Evolutionary conservation across 1,140 invertebrate species (phyloP).

Genomic region (Phymorhynchus buccinoides): DNA sequence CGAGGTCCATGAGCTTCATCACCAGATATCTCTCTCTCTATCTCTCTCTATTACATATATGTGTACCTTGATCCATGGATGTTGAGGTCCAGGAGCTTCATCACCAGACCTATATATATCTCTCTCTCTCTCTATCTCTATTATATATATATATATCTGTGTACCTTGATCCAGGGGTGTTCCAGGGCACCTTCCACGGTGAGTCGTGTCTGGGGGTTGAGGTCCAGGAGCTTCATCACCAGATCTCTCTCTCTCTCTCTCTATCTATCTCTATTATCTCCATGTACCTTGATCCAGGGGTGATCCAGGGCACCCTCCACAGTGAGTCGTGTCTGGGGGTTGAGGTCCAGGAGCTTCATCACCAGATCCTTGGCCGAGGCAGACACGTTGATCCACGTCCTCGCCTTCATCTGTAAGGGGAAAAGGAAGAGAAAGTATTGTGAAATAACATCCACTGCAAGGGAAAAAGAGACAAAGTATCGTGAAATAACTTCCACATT

Average conservation of each 20-base stretch:
- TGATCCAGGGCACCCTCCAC: slow-evolving; percentile 90
- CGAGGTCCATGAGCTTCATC: slow-evolving; percentile 86
- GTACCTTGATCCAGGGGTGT: slow-evolving; percentile 87
- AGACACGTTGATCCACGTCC: slow-evolving; percentile 86
- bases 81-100: slow-evolving; percentile 79
- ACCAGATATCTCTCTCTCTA: too few species aligned
- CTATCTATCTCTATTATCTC: too few species aligned
- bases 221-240: slow-evolving; percentile 88
- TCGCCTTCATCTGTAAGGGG: slow-evolving; percentile 70
- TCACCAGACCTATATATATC: too few species aligned
- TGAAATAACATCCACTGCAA: too few species aligned
- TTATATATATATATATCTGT: too few species aligned
- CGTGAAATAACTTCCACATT: too few species aligned
- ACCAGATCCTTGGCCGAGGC: slow-evolving; percentile 95
- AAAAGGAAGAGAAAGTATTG: too few species aligned
- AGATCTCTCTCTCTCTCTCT: too few species aligned
- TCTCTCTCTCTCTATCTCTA: too few species aligned
- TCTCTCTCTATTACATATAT: too few species aligned
- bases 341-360: slow-evolving; percentile 86
- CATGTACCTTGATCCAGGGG: slow-evolving; percentile 85
- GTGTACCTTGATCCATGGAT: too few species aligned
- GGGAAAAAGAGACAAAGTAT: too few species aligned
- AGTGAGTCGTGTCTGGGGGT: slow-evolving; percentile 87
- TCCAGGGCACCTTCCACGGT: slow-evolving; percentile 89
- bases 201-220: slow-evolving; percentile 86